Evolutionary conservation across 2,888 invertebrate species (phyloP).

Genomic region (Torymus texanus): DNA sequence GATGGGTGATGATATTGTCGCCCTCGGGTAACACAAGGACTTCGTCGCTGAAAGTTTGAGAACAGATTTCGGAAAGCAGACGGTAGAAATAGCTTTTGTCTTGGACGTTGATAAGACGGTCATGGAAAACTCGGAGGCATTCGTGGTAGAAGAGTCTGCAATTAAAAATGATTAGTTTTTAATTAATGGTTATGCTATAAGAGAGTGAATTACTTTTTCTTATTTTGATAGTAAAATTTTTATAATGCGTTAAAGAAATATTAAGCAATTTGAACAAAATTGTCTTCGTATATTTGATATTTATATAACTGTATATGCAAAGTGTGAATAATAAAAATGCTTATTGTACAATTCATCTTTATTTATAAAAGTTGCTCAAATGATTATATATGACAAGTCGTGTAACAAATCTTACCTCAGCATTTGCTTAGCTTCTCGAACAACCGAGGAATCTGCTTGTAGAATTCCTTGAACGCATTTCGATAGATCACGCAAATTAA

Average conservation of each 20-base stretch:
- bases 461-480: conserved; percentile 93
- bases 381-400: background rate
- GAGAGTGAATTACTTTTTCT: no score
- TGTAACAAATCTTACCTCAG: conserved; percentile 76
- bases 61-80: conserved; percentile 82
- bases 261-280: no score
- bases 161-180: no score
- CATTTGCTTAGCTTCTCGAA: conserved; percentile 82
- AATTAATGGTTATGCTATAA: no score
- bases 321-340: background rate
- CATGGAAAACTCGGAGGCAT: conserved; percentile 93
- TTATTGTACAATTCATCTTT: conserved; percentile 1
- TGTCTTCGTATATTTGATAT: no score
- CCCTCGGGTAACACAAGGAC: conserved; percentile 78
- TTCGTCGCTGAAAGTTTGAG: conserved; percentile 79
- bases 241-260: no score
- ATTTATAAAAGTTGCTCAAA: conserved; percentile 10
- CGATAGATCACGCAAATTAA: conserved; percentile 92
- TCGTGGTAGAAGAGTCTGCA: conserved; percentile 92
- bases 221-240: no score
- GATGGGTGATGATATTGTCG: conserved; percentile 78
- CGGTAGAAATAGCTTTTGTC: conserved; percentile 89
- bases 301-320: no score
- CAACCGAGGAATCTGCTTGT: conserved; percentile 85
- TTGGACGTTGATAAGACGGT: conserved; percentile 87